A percentile compares a stretch with the other conserved stretches of the same genome.
These are phyloP conservation scores for Lasioglossum villosulum DNA, from an alignment of 2,888 invertebrate species.

Conservation along the genomic window DNA sequence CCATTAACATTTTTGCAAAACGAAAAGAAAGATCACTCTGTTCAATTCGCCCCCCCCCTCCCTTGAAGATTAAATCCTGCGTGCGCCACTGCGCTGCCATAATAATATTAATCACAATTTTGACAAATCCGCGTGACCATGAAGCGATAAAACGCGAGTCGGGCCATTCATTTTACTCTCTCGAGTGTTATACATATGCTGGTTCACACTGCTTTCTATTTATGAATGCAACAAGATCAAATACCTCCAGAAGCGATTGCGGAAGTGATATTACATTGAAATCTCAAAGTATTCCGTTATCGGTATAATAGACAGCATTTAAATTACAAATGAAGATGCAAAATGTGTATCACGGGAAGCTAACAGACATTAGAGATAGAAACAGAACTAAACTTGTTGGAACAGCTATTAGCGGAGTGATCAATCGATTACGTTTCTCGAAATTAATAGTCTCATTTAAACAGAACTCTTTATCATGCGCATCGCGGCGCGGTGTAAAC, in stretches of 20 bases:
- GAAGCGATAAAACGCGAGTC: background rate
- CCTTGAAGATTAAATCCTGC: too few species aligned
- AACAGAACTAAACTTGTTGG: background rate
- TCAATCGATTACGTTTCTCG: background rate
- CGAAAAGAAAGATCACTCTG: too few species aligned
- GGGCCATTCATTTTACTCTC: constrained; percentile 2
- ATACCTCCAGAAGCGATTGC: background rate
- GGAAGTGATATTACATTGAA: background rate
- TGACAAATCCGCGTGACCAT: background rate
- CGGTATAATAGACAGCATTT: background rate
- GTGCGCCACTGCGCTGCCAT: too few species aligned
- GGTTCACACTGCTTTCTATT: background rate
- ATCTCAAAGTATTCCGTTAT: background rate
- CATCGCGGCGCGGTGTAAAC: too few species aligned
- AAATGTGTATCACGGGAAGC: background rate
- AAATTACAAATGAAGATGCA: constrained; percentile 7
- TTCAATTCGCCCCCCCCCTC: too few species aligned
- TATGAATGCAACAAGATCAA: background rate
- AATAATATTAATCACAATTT: constrained; percentile 19
- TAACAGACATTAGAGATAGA: background rate
- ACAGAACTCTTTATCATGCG: background rate
- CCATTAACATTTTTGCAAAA: too few species aligned
- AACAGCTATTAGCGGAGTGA: background rate
- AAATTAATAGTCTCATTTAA: background rate
- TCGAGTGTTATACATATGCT: background rate